Conservation (phyloP, 2,888 invertebrate species). For the Bombylius discolor region DNA sequence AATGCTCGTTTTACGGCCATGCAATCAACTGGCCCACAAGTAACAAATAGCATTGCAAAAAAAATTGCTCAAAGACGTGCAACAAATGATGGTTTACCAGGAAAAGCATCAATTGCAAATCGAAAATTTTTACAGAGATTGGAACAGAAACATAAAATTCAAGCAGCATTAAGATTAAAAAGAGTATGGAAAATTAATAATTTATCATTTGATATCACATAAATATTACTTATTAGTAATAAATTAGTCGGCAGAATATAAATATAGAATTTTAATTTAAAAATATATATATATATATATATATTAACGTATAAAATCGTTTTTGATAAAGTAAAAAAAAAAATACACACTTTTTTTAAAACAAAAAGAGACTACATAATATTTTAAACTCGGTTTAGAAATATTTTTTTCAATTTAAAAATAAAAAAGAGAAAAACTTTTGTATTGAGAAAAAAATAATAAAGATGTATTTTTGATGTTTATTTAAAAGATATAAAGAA, state of each 20-base stretch:
- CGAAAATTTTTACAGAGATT: constrained; percentile 30
- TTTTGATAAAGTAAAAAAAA: too few relatives aligned
- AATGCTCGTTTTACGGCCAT: constrained; percentile 37
- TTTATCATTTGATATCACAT: neutral
- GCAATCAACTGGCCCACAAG: constrained; percentile 18
- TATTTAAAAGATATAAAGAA: too few relatives aligned
- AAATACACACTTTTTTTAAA: too few relatives aligned
- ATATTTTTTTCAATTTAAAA: neutral
- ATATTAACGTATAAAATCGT: too few relatives aligned
- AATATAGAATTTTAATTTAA: neutral
- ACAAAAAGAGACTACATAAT: too few relatives aligned
- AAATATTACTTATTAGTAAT: neutral
- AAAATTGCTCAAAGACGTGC: constrained; percentile 18
- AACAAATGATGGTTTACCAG: constrained; percentile 11
- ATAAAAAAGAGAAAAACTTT: too few relatives aligned
- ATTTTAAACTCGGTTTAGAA: too few relatives aligned
- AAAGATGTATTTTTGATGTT: too few relatives aligned
- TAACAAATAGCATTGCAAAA: constrained; percentile 2
- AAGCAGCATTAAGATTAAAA: constrained; percentile 34
- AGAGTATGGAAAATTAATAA: constrained; percentile 26
- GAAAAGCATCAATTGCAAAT: constrained; percentile 25
- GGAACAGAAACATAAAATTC: constrained; percentile 31
- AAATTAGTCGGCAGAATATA: constrained; percentile 5
- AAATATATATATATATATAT: too few relatives aligned
- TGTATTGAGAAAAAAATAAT: too few relatives aligned